Percentiles rank a stretch among this genome's conserved stretches.
Evolutionary conservation across 2,113 vertebrate species (phyloP).

Genomic region (Pelodiscus sinensis): DNA sequence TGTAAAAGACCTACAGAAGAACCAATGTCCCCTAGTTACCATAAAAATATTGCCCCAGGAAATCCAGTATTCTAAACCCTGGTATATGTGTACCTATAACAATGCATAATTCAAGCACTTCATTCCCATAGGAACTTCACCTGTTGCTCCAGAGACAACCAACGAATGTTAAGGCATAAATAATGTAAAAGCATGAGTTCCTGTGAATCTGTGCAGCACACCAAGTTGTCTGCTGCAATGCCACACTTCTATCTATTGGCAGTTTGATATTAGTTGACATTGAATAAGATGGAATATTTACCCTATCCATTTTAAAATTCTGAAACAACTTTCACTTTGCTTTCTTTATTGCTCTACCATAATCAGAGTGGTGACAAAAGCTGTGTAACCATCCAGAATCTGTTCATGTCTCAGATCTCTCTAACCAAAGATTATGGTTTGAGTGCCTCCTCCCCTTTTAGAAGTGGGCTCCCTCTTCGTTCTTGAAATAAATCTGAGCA

Average conservation of each 20-base stretch:
- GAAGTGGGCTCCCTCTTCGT: not conserved
- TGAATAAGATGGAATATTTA: conserved; percentile 51
- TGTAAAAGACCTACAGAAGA: not conserved
- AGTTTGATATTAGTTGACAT: conserved; percentile 48
- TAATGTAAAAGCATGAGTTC: conserved; percentile 70
- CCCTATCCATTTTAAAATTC: conserved; percentile 44
- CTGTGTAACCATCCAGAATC: not conserved
- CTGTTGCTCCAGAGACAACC: conserved; percentile 66
- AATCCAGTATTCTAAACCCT: conserved; percentile 53
- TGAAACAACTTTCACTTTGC: not conserved
- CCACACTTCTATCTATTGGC: conserved; percentile 34
- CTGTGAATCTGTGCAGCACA: conserved; percentile 44
- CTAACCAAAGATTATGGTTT: not conserved
- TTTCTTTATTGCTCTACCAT: not conserved
- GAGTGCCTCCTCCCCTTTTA: not conserved
- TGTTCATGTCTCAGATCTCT: not conserved
- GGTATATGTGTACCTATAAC: conserved; percentile 54
- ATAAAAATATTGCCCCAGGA: conserved; percentile 55
- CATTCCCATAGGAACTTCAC: conserved; percentile 60
- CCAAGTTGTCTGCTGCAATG: conserved; percentile 58
- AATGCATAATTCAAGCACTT: conserved; percentile 74
- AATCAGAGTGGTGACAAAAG: not conserved
- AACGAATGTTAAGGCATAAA: conserved; percentile 76
- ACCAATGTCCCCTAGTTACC: conserved; percentile 53
- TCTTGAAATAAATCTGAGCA: not conserved